Base-by-base conservation (phyloP, 2,888 invertebrate genomes). In the Ctenicera cuprea region DNA sequence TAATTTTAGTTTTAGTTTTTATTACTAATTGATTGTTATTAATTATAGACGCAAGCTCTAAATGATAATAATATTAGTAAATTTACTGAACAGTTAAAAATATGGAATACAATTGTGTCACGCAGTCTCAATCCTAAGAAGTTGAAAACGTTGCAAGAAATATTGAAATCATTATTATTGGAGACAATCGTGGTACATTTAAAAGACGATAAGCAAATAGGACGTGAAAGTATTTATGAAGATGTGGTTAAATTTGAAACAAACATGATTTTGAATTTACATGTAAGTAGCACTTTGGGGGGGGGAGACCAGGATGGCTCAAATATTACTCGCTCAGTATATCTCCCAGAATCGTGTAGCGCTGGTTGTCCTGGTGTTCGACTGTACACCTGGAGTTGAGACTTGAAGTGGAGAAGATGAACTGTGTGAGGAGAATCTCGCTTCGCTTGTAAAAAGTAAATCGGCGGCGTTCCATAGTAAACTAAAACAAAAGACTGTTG, bases 61-160 rank as follows among this genome's bases (percentile, higher is more conserved):
- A 33, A 11, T 0, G 38, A 62, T 18, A 50, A 71, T 57, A 69
- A 68, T 52, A 12, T 62, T 57, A 26, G 22, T 7, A n/a, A 45
- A 9, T 59, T 59, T 59, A 37, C 14, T 7, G 33, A 71, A 30
- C 33, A 62, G 12, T 38, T 85, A 14, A 81, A 80, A 75, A 83
- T 78, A 3, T 85, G 85, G 85, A 81, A 82, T 70, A 79, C 79
- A 3, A 80, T 86, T 37, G 50, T 86, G 45, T 71, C 79, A 30
- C 81, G 84, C 22, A 80, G 81, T 76, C 81, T 87, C 33, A 86
- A 86, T 76, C 76, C 82, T 9, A 52, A 74, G 0, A 86, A 86
- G 81, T 80, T 77, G 50, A 80, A 82, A 73, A 76, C 79, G 52
- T 80, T 83, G 77, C 82, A 83, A 59, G 77, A 76, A 57, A 74